phyloP scores from a whole-genome alignment of 2,888 invertebrate genomes.

The Phrixothrix hirtus region DNA sequence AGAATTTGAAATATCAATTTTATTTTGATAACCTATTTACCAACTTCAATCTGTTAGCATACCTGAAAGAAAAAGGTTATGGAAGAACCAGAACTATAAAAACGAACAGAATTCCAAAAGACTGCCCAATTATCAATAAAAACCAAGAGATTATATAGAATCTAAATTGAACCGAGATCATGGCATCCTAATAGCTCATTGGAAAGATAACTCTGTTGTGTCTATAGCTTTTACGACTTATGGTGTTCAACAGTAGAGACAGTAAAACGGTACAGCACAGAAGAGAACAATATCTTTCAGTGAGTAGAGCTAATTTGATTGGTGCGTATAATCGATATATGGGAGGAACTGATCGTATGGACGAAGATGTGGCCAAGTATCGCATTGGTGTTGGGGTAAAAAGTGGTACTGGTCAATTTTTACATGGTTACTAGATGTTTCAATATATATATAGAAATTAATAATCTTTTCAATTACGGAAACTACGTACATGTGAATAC shows the following conservation, averaged over 20 bases:
- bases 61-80: background rate
- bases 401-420: constrained; percentile 4
- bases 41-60: background rate
- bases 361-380: background rate
- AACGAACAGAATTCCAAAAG: constrained; percentile 1
- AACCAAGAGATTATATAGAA: background rate
- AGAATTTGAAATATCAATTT: too few relatives aligned
- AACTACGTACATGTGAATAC: too few relatives aligned
- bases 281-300: background rate
- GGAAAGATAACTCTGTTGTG: too few relatives aligned
- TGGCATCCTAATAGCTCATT: background rate
- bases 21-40: too few relatives aligned
- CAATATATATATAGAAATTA: too few relatives aligned
- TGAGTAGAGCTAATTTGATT: background rate
- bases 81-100: background rate
- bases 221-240: background rate
- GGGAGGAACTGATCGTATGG: constrained; percentile 4
- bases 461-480: too few relatives aligned
- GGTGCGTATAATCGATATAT: constrained; percentile 4
- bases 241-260: background rate
- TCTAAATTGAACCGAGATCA: constrained; percentile 1
- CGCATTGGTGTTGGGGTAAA: background rate
- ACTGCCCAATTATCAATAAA: background rate
- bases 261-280: background rate
- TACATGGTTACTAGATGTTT: too few relatives aligned